Base-by-base conservation (phyloP, 2,888 invertebrate genomes). In the Calliphora vomitoria region DNA sequence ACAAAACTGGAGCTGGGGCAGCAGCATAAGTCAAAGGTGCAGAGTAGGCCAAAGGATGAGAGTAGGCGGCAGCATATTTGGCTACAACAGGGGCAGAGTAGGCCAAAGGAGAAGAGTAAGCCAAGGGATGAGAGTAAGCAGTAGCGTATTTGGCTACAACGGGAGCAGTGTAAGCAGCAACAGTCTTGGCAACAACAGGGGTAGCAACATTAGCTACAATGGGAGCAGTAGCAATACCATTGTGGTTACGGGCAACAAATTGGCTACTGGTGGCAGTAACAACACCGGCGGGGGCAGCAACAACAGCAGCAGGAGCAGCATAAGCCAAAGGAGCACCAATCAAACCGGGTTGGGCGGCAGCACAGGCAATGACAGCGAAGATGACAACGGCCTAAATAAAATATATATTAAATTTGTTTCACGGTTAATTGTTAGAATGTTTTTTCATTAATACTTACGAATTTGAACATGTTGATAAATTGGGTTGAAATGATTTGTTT, bases 241-340 rank as follows among this genome's bases (percentile, higher is more conserved):
- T 91, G 89, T 89, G 90, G 82, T 92, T 92, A 11, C 91, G 88
- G 44, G 91, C 91, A 87, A 91, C 66, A 82, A 90, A 89, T 86
- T 91, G 91, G 80, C 90, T 91, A n/a, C 50, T 41, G 38, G 64
- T 11, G 64, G 91, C 64, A 41, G 64, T 31, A 18, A 64, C 64
- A 64, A 64, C 64, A 41, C 35, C 64, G 18, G 38, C 50, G 91
- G 91, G 76, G 20, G 87, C 86, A 15, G 86, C 83, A 69, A 88
- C 69, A 58, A 20, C n/a, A 87, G 89, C 90, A 4, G 89, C 79
- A 20, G 90, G 89, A 50, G 50, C 50, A 50, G 50, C 5, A 4
- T 50, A 50, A 50, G 50, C 50, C 50, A 50, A 50, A 50, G 50
- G 50, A 50, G 50, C 44, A 44, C 44, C 50, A 3, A 50, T 0